Base-by-base conservation (phyloP, 2,113 vertebrate species). In the Labeo rohita region DNA sequence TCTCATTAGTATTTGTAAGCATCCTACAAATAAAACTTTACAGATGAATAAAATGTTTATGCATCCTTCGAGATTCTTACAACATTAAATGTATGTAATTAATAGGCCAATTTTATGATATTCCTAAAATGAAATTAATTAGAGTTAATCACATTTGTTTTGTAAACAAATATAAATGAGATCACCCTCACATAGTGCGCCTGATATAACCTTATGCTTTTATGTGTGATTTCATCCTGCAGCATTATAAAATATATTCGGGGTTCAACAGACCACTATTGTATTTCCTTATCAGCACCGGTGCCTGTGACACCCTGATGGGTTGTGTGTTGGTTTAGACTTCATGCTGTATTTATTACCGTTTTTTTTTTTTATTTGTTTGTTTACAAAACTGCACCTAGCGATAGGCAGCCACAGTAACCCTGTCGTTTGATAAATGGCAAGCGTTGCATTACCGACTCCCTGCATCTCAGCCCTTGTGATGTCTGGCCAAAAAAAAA, bases 371-470 rank as follows among this genome's bases (percentile, higher is more conserved):
- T 91, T 86, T 87, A 76, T 91, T 88, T 90, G 84, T 92, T 92
- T 93, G 91, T 93, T 90, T 91, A 89, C 56, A 72, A 77, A 52
- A 65, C 84, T 89, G 89, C 88, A 86, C 87, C 88, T 84, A 79
- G 87, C 81, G 90, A 94, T 90, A 89, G 79, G 49, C 87, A 91
- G 85, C 89, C 16, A 85, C 89, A 87, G 90, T 90, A 91, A 89
- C 90, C 89, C 90, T 89, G 91, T 86, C 83, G 84, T 93, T 93
- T 95, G 91, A 94, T 92, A 91, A 93, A 94, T 94, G 92, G 92
- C 90, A 87, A 89, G 89, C 73, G 28, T 83, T 87, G 87, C 88
- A 86, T 91, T 91, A 91, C 91, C 88, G 91, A 93, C 93, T 93
- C 88, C 89, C 90, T 87, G 75, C 21, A 15, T 86, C 91, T 88